These are phyloP conservation scores for Lanius ludovicianus DNA, from an alignment of 2,113 vertebrate genomes.

Conservation along the genomic window DNA sequence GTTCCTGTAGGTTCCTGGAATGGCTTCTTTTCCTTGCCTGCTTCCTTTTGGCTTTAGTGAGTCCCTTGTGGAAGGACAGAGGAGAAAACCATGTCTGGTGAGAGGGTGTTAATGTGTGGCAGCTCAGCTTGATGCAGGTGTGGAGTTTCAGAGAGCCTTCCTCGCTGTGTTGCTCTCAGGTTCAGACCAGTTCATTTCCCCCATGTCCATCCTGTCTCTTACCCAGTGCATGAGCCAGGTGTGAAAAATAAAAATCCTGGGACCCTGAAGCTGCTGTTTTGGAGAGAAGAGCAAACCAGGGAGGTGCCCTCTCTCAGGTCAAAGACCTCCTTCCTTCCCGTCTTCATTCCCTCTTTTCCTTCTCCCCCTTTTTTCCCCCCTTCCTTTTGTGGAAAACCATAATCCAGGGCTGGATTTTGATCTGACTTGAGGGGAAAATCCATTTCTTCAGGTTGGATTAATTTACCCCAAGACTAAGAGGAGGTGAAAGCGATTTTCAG, in stretches of 20 bases:
- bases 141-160: neutral
- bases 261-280: neutral
- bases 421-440: neutral
- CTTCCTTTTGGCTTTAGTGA: neutral
- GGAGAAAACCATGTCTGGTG: neutral
- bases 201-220: fast-evolving
- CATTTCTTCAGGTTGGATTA: neutral
- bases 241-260: neutral
- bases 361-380: neutral
- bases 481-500: neutral
- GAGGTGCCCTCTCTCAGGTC: neutral
- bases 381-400: neutral
- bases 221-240: neutral
- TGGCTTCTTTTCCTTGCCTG: neutral
- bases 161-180: neutral
- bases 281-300: neutral
- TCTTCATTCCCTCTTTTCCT: too few species aligned
- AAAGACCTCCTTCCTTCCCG: too few species aligned
- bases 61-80: neutral
- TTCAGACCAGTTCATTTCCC: neutral
- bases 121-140: neutral
- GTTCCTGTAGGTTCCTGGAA: neutral
- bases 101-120: neutral
- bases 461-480: neutral
- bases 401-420: neutral